A percentile compares a stretch with the other conserved stretches of the same genome.
Evolutionary conservation across 2,797 vertebrate genomes (phyloP).

Genomic region (Trematomus bernacchii): DNA sequence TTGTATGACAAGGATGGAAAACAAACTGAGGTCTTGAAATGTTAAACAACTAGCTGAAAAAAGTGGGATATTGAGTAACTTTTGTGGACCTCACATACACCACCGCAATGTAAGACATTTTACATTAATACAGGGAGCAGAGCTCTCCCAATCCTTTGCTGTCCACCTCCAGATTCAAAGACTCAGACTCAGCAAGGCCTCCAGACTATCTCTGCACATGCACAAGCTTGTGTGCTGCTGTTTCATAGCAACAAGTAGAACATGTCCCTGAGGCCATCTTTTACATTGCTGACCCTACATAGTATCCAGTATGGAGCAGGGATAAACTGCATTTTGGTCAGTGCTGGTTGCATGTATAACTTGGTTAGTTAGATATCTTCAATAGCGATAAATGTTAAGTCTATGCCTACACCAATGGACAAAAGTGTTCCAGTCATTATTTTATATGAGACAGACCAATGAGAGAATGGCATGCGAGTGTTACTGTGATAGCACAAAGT

Average conservation of each 20-base stretch:
- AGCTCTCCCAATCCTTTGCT: slow-evolving; percentile 58
- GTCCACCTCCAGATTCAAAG: slow-evolving; percentile 84
- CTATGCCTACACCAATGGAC: background rate
- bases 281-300: slow-evolving; percentile 60
- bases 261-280: slow-evolving; percentile 62
- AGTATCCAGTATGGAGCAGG: slow-evolving; percentile 31
- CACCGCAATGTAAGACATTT: slow-evolving; percentile 53
- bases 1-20: slow-evolving; percentile 3
- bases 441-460: background rate
- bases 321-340: slow-evolving; percentile 12
- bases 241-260: slow-evolving; percentile 89
- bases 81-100: slow-evolving; percentile 20
- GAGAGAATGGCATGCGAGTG: background rate
- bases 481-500: slow-evolving; percentile 9
- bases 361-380: slow-evolving; percentile 8
- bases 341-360: background rate
- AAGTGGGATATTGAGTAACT: background rate
- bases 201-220: slow-evolving; percentile 74
- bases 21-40: slow-evolving; percentile 25
- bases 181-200: slow-evolving; percentile 81
- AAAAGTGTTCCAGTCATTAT: slow-evolving; percentile 3
- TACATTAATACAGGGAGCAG: slow-evolving; percentile 46
- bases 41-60: slow-evolving; percentile 16
- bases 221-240: slow-evolving; percentile 73
- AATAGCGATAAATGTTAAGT: slow-evolving; percentile 1